Conservation (phyloP, 2,113 vertebrate species). For the Bagarius yarrelli region DNA sequence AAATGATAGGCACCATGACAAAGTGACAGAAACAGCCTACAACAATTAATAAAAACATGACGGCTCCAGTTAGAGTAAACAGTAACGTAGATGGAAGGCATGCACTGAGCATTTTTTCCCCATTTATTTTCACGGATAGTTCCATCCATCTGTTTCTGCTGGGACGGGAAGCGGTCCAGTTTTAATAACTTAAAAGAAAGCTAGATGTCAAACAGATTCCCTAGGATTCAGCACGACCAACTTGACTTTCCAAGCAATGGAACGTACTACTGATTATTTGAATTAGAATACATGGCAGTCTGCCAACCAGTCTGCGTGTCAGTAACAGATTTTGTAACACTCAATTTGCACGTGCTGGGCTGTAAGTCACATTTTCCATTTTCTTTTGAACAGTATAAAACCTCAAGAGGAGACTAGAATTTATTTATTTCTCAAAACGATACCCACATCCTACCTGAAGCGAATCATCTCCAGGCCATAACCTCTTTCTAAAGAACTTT, state of each 20-base stretch:
- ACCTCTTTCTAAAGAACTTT: constrained; percentile 56
- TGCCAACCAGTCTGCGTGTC: constrained; percentile 61
- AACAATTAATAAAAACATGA: constrained; percentile 54
- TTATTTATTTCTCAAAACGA: constrained; percentile 61
- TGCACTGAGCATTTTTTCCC: constrained; percentile 51
- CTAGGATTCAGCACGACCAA: constrained; percentile 56
- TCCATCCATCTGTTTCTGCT: constrained; percentile 38
- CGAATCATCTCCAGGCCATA: constrained; percentile 51
- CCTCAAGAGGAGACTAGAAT: constrained; percentile 43
- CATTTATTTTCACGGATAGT: constrained; percentile 47
- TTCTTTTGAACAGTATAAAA: constrained; percentile 32
- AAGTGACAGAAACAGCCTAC: constrained; percentile 50
- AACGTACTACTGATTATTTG: constrained; percentile 60
- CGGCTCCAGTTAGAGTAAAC: constrained; percentile 39
- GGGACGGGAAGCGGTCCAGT: background rate
- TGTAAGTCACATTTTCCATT: constrained; percentile 58
- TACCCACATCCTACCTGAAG: constrained; percentile 57
- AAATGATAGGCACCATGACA: constrained; percentile 26
- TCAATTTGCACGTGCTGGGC: constrained; percentile 62
- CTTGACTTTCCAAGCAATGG: constrained; percentile 64
- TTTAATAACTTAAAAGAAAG: constrained; percentile 56
- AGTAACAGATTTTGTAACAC: constrained; percentile 64
- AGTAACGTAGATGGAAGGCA: constrained; percentile 37
- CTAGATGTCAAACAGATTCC: constrained; percentile 57
- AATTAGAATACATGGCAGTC: constrained; percentile 53